Evolutionary conservation across 1,140 invertebrate species (phyloP).

Genomic region (Goniozus legneri): DNA sequence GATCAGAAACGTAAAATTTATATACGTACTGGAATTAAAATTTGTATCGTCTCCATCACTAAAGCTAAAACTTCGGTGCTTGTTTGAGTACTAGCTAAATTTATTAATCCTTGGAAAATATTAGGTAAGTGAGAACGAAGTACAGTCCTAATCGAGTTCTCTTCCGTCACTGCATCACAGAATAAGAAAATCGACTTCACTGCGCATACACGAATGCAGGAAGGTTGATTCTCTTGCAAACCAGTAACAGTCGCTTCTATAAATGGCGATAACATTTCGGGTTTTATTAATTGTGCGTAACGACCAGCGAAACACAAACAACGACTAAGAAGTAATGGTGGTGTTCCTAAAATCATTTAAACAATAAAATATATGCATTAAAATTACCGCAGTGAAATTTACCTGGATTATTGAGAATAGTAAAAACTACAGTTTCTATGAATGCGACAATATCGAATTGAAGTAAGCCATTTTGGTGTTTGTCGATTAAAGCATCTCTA

Average conservation of each 20-base stretch:
- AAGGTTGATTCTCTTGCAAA: conserved; percentile 56
- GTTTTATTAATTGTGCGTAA: conserved; percentile 61
- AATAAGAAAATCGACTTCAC: conserved; percentile 53
- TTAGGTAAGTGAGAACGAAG: conserved; percentile 41
- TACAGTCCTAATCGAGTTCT: conserved; percentile 32
- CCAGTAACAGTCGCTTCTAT: conserved; percentile 64
- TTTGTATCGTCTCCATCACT: conserved; percentile 65
- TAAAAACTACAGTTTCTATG: conserved; percentile 60
- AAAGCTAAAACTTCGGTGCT: conserved; percentile 59
- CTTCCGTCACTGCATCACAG: conserved; percentile 33
- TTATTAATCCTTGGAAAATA: conserved; percentile 48
- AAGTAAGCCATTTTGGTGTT: conserved; percentile 53
- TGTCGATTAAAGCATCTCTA: conserved; percentile 58
- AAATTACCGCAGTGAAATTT: conserved; percentile 13
- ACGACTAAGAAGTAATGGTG: conserved; percentile 68
- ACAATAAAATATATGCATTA: too few relatives aligned
- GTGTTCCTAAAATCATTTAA: conserved; percentile 45
- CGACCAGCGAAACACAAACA: conserved; percentile 70
- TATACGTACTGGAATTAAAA: conserved; percentile 64
- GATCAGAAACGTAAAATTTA: conserved; percentile 12
- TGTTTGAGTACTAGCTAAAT: conserved; percentile 36
- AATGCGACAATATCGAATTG: conserved; percentile 69
- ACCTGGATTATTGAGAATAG: conserved; percentile 50
- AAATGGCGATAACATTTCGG: conserved; percentile 59
- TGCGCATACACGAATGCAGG: conserved; percentile 48